Evolutionary conservation across 2,888 invertebrate species (phyloP).

Genomic region (Ernsta delagoae): DNA sequence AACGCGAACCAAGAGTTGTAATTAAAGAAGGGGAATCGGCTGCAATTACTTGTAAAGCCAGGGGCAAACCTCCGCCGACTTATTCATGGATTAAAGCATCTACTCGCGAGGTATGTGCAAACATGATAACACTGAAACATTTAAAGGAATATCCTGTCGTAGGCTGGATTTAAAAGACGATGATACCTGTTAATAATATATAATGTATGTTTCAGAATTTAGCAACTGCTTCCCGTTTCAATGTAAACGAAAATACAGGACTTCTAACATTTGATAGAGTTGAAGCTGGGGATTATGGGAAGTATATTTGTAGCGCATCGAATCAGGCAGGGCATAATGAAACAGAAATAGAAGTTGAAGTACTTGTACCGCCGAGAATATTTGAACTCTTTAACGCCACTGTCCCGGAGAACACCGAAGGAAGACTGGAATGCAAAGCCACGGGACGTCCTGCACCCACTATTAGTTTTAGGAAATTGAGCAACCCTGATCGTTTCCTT

Average conservation of each 20-base stretch:
- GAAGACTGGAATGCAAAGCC: slow-evolving; percentile 90
- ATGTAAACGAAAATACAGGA: slow-evolving; percentile 89
- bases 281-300: slow-evolving; percentile 91
- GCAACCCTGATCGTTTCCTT: slow-evolving; percentile 86
- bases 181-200: slow-evolving; percentile 8
- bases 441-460: slow-evolving; percentile 92
- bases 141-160: slow-evolving; percentile 4
- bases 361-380: slow-evolving; percentile 92
- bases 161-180: slow-evolving; percentile 12
- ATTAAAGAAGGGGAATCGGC: slow-evolving; percentile 93
- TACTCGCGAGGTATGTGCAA: slow-evolving; percentile 81
- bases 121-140: slow-evolving; percentile 28
- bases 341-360: slow-evolving; percentile 87
- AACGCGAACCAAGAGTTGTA: slow-evolving; percentile 85
- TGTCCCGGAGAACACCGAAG: slow-evolving; percentile 85
- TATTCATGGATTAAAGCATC: slow-evolving; percentile 93
- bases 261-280: slow-evolving; percentile 90
- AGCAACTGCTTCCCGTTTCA: slow-evolving; percentile 85
- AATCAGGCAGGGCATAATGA: slow-evolving; percentile 91
- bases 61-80: slow-evolving; percentile 93
- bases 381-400: slow-evolving; percentile 91
- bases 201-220: slow-evolving; percentile 85
- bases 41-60: slow-evolving; percentile 90
- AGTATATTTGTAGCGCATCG: slow-evolving; percentile 91
- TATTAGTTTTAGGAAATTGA: slow-evolving; percentile 92